A percentile compares a stretch with the other conserved stretches of the same genome.
These are phyloP conservation scores for Spheniscus mendiculus DNA, from an alignment of 2,113 vertebrate species.

Conservation along the genomic window DNA sequence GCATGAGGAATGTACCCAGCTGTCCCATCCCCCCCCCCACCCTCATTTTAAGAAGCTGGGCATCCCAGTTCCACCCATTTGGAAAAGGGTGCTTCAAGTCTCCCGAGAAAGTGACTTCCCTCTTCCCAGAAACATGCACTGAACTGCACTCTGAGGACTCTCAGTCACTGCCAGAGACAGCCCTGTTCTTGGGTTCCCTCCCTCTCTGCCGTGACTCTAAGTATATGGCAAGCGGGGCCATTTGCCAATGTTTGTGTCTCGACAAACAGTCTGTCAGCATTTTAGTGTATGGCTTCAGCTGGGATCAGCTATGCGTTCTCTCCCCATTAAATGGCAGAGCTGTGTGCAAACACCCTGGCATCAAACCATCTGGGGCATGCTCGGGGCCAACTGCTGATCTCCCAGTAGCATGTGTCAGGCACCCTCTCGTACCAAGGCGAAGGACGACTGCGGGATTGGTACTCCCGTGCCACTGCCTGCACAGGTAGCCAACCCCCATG, in stretches of 20 bases:
- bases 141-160: neutral
- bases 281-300: slow-evolving; percentile 52
- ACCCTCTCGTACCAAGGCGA: neutral
- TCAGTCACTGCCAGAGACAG: slow-evolving; percentile 26
- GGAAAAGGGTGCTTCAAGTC: neutral
- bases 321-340: slow-evolving; percentile 62
- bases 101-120: neutral
- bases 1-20: accelerated
- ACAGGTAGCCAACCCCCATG: neutral
- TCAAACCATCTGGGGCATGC: slow-evolving; percentile 50
- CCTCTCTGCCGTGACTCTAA: slow-evolving; percentile 5
- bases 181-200: neutral
- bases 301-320: slow-evolving; percentile 50
- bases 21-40: too few species aligned
- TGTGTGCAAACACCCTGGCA: slow-evolving; percentile 64
- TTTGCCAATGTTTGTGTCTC: slow-evolving; percentile 70
- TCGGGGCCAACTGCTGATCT: slow-evolving; percentile 43
- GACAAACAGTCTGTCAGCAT: slow-evolving; percentile 61
- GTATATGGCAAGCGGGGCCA: slow-evolving; percentile 20
- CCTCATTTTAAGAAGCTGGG: neutral
- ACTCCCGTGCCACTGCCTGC: neutral
- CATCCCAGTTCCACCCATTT: neutral
- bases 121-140: neutral
- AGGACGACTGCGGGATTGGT: accelerated
- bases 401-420: neutral